Conservation (phyloP, 1,140 invertebrate species). For the Mya arenaria region DNA sequence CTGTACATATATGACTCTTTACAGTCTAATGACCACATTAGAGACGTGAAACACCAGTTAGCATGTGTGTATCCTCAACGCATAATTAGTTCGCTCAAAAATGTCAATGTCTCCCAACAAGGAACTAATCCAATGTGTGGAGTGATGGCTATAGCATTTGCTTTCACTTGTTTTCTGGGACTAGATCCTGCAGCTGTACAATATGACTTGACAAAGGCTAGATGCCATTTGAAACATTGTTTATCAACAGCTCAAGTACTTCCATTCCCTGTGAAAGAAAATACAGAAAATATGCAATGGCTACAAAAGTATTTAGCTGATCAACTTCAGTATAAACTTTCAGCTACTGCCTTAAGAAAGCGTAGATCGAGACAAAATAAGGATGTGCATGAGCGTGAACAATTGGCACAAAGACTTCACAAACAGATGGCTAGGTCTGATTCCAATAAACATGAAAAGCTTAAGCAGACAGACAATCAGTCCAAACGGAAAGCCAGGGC, state of each 20-base stretch:
- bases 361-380: too few relatives aligned
- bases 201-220: background rate
- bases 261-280: background rate
- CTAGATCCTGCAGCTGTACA: background rate
- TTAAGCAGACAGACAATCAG: background rate
- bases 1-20: constrained; percentile 11
- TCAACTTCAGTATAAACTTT: too few relatives aligned
- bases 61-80: background rate
- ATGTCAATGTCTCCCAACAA: constrained; percentile 15
- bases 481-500: constrained; percentile 15
- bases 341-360: too few relatives aligned
- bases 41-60: constrained; percentile 5
- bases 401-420: background rate
- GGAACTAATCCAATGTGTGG: constrained; percentile 18
- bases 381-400: background rate
- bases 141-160: constrained; percentile 14
- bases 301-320: background rate
- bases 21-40: background rate
- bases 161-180: constrained; percentile 22
- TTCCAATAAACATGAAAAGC: background rate
- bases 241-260: background rate
- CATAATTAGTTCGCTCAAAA: background rate
- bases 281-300: background rate
- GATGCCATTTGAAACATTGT: background rate
- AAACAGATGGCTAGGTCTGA: background rate